Conservation (phyloP, 2,797 vertebrate species). For the Lacerta viridis region DNA sequence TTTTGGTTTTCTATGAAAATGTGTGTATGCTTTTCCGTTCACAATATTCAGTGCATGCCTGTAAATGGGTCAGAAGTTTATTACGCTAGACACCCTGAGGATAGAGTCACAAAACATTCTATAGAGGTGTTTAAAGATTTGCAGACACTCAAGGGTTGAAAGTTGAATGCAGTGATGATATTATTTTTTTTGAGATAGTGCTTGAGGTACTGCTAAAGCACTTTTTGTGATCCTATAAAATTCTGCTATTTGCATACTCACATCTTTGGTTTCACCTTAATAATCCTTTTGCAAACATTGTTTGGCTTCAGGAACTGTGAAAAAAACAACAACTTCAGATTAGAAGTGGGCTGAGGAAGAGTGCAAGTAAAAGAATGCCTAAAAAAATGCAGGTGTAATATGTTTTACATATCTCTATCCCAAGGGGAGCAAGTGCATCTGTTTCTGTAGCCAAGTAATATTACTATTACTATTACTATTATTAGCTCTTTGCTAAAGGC, state of each 20-base stretch:
- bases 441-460: constrained; percentile 11
- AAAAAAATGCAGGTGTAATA: constrained; percentile 36
- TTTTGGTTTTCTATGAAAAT: constrained; percentile 4
- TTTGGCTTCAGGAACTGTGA: neutral
- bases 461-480: constrained; percentile 2
- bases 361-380: neutral
- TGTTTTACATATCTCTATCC: constrained; percentile 31
- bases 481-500: neutral
- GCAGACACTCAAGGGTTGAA: constrained; percentile 10
- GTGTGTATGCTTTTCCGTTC: neutral
- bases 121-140: neutral
- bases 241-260: constrained; percentile 38
- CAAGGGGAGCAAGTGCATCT: neutral
- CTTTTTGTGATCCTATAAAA: constrained; percentile 39
- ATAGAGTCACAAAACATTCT: neutral
- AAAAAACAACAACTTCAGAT: neutral
- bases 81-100: neutral
- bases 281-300: neutral
- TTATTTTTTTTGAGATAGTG: neutral
- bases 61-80: constrained; percentile 22
- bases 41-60: constrained; percentile 22
- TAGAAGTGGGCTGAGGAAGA: constrained; percentile 25
- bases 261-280: constrained; percentile 29
- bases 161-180: neutral
- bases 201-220: constrained; percentile 35